These are phyloP conservation scores for Luscinia luscinia DNA, from an alignment of 2,797 vertebrate species.

Conservation along the genomic window DNA sequence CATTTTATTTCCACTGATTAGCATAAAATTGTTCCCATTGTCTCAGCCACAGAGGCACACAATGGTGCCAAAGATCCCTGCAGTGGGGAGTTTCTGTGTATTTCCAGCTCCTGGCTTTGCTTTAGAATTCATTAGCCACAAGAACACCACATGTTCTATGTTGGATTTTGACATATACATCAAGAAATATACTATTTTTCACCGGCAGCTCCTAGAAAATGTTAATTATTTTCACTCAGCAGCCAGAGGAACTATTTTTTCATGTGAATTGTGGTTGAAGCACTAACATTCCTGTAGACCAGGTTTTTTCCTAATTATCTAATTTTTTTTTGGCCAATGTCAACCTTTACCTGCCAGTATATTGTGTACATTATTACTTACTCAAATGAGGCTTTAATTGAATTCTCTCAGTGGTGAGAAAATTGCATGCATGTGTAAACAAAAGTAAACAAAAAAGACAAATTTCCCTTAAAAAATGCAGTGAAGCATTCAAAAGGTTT, in stretches of 20 bases:
- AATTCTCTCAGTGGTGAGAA: background rate
- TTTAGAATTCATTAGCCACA: slow-evolving; percentile 41
- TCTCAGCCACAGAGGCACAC: slow-evolving; percentile 83
- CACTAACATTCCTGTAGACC: background rate
- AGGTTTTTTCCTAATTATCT: background rate
- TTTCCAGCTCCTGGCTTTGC: slow-evolving; percentile 35
- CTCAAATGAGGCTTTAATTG: background rate
- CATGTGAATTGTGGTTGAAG: background rate
- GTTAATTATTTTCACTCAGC: background rate
- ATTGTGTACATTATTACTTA: background rate
- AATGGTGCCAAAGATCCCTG: slow-evolving; percentile 82
- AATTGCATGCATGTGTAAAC: background rate
- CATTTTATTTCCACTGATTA: slow-evolving; percentile 88
- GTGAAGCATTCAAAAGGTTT: background rate
- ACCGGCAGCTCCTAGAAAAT: background rate
- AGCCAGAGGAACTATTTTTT: background rate
- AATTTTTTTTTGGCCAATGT: background rate
- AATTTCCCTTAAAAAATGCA: background rate
- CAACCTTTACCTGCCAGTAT: background rate
- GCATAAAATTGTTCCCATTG: slow-evolving; percentile 93
- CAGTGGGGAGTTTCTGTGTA: slow-evolving; percentile 73
- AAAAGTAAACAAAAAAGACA: background rate
- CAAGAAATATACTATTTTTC: background rate
- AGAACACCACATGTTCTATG: background rate
- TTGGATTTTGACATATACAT: background rate